phyloP scores from a whole-genome alignment of 2,113 vertebrate genomes.

The Circaetus cinerascens region DNA sequence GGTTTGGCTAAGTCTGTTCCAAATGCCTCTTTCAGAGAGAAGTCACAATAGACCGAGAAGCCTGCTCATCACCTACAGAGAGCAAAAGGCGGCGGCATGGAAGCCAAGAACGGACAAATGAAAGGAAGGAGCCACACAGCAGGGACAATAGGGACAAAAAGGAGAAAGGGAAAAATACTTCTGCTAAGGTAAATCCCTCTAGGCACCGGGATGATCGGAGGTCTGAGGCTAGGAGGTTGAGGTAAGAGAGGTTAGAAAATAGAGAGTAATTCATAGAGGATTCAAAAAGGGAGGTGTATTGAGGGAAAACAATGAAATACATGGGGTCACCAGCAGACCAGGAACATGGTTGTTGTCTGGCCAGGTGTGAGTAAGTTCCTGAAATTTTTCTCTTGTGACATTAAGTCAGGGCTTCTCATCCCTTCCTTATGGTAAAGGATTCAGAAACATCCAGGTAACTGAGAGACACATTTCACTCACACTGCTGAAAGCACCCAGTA shows the following conservation, averaged over 20 bases:
- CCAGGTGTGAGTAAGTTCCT: neutral
- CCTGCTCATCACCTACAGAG: slow-evolving; percentile 60
- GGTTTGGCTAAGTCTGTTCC: neutral
- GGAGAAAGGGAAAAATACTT: slow-evolving; percentile 62
- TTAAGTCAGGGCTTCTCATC: neutral
- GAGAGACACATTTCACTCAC: neutral
- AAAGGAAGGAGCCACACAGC: slow-evolving; percentile 67
- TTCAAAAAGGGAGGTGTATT: neutral
- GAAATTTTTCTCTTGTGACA: neutral
- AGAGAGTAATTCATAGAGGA: neutral
- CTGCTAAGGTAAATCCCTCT: slow-evolving; percentile 60
- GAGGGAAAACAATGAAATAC: neutral
- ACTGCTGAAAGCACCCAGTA: neutral
- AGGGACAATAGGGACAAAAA: slow-evolving; percentile 75
- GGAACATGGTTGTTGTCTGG: neutral
- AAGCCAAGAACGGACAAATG: slow-evolving; percentile 66
- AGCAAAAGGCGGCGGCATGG: slow-evolving; percentile 55
- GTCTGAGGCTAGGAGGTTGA: neutral
- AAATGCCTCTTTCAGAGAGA: slow-evolving; percentile 68
- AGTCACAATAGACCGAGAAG: slow-evolving; percentile 72
- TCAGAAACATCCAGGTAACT: neutral
- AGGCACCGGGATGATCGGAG: neutral
- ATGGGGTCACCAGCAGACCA: neutral
- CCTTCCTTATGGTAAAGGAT: neutral
- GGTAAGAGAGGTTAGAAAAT: neutral